These are phyloP conservation scores for Hirundo rustica DNA, from an alignment of 2,797 vertebrate genomes.

Conservation along the genomic window DNA sequence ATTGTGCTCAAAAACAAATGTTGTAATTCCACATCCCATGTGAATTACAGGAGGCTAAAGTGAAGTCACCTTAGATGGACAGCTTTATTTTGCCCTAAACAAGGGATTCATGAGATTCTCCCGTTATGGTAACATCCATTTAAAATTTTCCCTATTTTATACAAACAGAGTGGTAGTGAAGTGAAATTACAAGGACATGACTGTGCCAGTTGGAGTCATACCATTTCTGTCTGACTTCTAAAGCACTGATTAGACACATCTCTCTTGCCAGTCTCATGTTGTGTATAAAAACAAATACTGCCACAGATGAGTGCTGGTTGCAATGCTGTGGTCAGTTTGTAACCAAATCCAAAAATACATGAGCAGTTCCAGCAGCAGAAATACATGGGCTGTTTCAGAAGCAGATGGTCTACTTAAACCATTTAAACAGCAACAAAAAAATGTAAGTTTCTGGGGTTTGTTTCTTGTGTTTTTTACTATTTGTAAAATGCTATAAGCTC, in stretches of 20 bases:
- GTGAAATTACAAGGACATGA: background rate
- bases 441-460: background rate
- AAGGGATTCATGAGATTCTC: background rate
- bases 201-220: background rate
- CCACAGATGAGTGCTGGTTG: background rate
- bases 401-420: background rate
- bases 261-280: background rate
- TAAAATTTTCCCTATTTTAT: background rate
- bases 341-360: background rate
- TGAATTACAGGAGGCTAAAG: background rate
- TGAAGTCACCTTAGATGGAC: background rate
- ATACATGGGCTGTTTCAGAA: background rate
- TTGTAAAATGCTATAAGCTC: background rate
- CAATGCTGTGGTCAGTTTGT: constrained; percentile 5
- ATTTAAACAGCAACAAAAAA: background rate
- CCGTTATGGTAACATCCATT: background rate
- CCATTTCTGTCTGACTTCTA: background rate
- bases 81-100: constrained; percentile 10
- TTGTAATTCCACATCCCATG: background rate
- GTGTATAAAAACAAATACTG: background rate
- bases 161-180: background rate
- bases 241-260: background rate
- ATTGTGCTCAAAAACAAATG: constrained; percentile 40
- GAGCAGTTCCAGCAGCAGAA: background rate
- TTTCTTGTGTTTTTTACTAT: background rate